phyloP scores from a whole-genome alignment of 2,888 invertebrate species.

The Lymantria dispar region DNA sequence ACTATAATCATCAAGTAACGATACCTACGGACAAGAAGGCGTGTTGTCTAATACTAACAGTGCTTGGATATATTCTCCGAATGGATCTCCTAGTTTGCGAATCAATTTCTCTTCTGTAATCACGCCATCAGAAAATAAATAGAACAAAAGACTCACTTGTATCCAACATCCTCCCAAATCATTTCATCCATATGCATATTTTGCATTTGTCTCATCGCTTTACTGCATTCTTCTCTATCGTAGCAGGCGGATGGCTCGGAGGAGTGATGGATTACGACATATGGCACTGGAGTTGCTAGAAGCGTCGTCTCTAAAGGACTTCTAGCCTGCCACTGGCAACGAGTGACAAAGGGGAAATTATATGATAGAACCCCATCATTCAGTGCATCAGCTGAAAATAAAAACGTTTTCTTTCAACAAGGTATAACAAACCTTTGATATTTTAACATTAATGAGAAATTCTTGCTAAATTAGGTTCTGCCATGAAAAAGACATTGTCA shows the following conservation, averaged over 20 bases:
- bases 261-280: constrained; percentile 88
- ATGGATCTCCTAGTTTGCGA: too few relatives aligned
- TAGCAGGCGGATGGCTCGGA: constrained; percentile 82
- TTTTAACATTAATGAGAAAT: too few relatives aligned
- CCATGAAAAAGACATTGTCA: too few relatives aligned
- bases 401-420: too few relatives aligned
- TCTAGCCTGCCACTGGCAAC: background rate
- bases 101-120: too few relatives aligned
- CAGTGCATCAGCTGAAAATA: constrained; percentile 21
- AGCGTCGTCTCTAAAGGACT: constrained; percentile 28
- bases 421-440: too few relatives aligned
- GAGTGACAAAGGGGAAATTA: background rate
- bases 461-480: too few relatives aligned
- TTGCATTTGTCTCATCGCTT: constrained; percentile 4
- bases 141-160: constrained; percentile 3
- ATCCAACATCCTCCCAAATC: constrained; percentile 5
- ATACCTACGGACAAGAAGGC: too few relatives aligned
- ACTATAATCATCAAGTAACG: too few relatives aligned
- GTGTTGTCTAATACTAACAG: too few relatives aligned
- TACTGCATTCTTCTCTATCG: constrained; percentile 47
- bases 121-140: too few relatives aligned
- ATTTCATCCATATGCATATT: background rate
- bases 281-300: constrained; percentile 83
- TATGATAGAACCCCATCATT: constrained; percentile 48
- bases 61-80: too few relatives aligned